These are phyloP conservation scores for Thereuonema tuberculata DNA, from an alignment of 1,140 invertebrate species.

Conservation along the genomic window DNA sequence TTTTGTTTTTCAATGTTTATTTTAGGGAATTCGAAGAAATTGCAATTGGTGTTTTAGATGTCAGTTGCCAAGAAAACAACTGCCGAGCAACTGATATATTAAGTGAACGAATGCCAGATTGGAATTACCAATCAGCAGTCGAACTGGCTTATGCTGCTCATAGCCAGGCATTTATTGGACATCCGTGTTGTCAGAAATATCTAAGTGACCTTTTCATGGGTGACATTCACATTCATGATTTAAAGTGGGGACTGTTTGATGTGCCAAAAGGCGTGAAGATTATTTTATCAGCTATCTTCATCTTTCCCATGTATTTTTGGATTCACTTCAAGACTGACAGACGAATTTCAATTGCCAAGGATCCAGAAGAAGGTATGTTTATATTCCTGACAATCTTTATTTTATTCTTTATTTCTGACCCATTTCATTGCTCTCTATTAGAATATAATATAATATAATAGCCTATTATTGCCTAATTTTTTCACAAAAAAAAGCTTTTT, in stretches of 20 bases:
- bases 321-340: slow-evolving; percentile 23
- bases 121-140: slow-evolving; percentile 28
- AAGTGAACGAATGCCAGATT: slow-evolving; percentile 28
- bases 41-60: slow-evolving; percentile 32
- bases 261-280: slow-evolving; percentile 32
- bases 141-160: slow-evolving; percentile 21
- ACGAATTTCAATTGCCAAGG: not conserved
- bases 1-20: too few species aligned
- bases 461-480: too few species aligned
- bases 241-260: slow-evolving; percentile 26
- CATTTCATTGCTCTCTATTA: too few species aligned
- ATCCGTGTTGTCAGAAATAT: slow-evolving; percentile 36
- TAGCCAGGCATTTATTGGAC: slow-evolving; percentile 29
- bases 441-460: too few species aligned
- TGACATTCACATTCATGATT: slow-evolving; percentile 28
- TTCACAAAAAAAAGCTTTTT: too few species aligned
- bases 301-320: slow-evolving; percentile 36
- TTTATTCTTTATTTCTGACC: too few species aligned
- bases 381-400: too few species aligned
- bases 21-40: slow-evolving; percentile 32
- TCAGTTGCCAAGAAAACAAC: slow-evolving; percentile 27
- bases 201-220: slow-evolving; percentile 31
- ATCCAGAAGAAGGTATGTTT: slow-evolving; percentile 4
- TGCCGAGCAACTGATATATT: slow-evolving; percentile 29
- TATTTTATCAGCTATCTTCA: slow-evolving; percentile 28